Evolutionary conservation across 2,797 vertebrate species (phyloP).

Genomic region (Silurus aristotelis): DNA sequence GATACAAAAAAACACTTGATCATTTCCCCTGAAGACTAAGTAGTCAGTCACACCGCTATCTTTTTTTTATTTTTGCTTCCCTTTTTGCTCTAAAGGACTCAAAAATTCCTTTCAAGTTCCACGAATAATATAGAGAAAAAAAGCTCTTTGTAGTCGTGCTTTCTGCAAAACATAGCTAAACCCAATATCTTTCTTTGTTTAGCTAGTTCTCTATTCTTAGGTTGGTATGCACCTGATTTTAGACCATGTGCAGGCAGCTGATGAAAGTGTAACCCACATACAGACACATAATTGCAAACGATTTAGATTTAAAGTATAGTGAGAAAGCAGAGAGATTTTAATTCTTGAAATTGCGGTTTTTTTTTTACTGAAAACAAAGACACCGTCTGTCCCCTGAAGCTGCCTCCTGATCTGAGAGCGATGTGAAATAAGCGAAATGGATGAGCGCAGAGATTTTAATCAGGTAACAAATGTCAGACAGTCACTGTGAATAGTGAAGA

Average conservation of each 20-base stretch:
- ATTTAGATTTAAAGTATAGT: neutral
- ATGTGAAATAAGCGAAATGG: neutral
- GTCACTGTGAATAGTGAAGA: neutral
- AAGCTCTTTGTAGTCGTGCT: neutral
- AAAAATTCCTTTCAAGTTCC: neutral
- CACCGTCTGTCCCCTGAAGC: neutral
- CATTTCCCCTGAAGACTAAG: neutral
- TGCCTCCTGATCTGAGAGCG: neutral
- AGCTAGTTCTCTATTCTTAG: neutral
- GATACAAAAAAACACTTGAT: conserved; percentile 4
- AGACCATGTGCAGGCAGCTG: neutral
- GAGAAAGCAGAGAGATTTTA: neutral
- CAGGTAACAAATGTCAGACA: neutral
- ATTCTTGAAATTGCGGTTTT: neutral
- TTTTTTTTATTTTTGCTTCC: neutral
- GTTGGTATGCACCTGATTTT: neutral
- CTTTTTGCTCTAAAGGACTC: neutral
- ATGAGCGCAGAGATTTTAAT: conserved; percentile 8
- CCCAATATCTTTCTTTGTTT: neutral
- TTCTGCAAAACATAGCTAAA: neutral
- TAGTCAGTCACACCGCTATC: neutral
- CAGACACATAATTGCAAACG: neutral
- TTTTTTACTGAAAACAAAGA: neutral
- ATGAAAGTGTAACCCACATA: neutral
- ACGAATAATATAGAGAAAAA: neutral